Evolutionary conservation across 2,797 vertebrate genomes (phyloP).

Genomic region (Pristis pectinata): DNA sequence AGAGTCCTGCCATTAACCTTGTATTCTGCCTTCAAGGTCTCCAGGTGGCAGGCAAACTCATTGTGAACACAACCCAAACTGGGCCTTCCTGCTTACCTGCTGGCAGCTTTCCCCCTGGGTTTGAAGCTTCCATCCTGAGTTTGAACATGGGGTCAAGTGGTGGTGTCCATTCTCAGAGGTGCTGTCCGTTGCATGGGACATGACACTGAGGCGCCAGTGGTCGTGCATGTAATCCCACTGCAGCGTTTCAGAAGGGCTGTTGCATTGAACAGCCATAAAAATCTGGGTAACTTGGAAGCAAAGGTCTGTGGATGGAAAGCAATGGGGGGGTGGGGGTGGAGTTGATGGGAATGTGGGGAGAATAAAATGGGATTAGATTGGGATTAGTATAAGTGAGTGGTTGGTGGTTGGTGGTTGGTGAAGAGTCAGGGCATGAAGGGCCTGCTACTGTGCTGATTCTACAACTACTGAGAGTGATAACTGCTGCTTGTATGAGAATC

Average conservation of each 20-base stretch:
- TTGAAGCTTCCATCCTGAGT: neutral
- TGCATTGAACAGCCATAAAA: neutral
- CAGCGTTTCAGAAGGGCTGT: neutral
- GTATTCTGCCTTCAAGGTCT: too few relatives aligned
- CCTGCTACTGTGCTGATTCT: too few relatives aligned
- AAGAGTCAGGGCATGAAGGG: too few relatives aligned
- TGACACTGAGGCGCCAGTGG: neutral
- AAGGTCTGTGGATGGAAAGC: neutral
- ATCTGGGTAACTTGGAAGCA: neutral
- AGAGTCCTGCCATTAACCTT: too few relatives aligned
- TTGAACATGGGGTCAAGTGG: neutral
- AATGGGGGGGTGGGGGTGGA: neutral
- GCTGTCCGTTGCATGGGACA: neutral
- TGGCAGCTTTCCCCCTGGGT: neutral
- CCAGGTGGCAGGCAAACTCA: neutral
- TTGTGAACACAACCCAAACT: neutral
- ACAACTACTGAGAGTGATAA: too few relatives aligned
- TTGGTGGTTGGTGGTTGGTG: too few relatives aligned
- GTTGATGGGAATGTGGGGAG: too few relatives aligned
- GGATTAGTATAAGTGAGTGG: too few relatives aligned
- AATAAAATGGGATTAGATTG: too few relatives aligned
- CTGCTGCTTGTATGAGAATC: too few relatives aligned
- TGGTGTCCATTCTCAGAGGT: neutral
- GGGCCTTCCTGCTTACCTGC: neutral
- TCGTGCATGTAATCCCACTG: neutral